Evolutionary conservation across 2,888 invertebrate genomes (phyloP).

Genomic region (Zootermopsis nevadensis): DNA sequence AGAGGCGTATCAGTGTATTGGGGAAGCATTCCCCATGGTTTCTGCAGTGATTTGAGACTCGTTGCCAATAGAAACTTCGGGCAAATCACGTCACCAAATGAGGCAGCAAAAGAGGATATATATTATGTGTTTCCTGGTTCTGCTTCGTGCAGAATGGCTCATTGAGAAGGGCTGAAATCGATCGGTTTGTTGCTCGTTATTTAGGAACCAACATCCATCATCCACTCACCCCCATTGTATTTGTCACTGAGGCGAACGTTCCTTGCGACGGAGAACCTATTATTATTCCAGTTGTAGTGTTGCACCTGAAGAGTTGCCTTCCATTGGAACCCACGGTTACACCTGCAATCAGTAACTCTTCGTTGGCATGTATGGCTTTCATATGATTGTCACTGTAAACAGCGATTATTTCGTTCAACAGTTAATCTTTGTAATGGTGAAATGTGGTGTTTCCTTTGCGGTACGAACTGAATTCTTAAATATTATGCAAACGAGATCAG

Average conservation of each 20-base stretch:
- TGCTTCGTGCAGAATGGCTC: neutral
- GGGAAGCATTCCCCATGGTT: slow-evolving; percentile 1
- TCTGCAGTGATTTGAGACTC: slow-evolving; percentile 28
- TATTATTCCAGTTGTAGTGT: neutral
- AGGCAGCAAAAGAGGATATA: slow-evolving; percentile 42
- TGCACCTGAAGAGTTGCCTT: no score
- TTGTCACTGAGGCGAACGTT: no score
- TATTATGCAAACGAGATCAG: no score
- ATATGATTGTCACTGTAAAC: no score
- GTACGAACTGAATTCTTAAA: no score
- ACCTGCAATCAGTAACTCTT: no score
- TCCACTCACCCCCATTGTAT: slow-evolving; percentile 1
- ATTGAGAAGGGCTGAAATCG: neutral
- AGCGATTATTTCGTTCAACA: no score
- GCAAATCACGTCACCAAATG: slow-evolving; percentile 41
- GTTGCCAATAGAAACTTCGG: slow-evolving; percentile 40
- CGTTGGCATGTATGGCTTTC: no score
- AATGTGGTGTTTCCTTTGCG: no score
- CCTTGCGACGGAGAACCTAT: neutral
- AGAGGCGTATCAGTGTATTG: neutral
- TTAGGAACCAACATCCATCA: slow-evolving; percentile 5
- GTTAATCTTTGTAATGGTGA: no score
- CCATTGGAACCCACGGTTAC: no score
- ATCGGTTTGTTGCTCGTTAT: neutral
- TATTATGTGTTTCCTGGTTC: slow-evolving; percentile 31